phyloP scores from a whole-genome alignment of 2,888 invertebrate genomes.

The Himalopsyche japonica region DNA sequence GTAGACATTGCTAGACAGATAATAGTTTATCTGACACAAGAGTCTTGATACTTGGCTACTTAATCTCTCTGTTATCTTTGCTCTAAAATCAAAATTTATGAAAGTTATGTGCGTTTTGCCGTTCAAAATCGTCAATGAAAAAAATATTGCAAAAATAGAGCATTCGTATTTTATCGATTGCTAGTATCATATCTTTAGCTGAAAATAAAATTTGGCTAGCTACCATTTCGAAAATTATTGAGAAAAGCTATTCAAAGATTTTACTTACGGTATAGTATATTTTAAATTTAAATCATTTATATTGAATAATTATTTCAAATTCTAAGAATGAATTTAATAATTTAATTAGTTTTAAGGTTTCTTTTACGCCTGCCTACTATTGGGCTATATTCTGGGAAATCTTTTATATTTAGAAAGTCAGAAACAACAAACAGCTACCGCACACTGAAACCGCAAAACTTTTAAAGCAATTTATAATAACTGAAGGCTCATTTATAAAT shows the following conservation, averaged over 20 bases:
- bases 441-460: neutral
- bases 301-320: too few relatives aligned
- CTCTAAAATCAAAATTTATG: neutral
- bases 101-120: neutral
- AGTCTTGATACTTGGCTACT: neutral
- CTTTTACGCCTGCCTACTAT: too few relatives aligned
- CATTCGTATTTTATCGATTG: neutral
- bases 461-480: neutral
- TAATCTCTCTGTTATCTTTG: neutral
- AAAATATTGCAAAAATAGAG: neutral
- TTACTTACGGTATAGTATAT: too few relatives aligned
- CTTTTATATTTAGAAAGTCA: neutral
- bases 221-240: too few relatives aligned
- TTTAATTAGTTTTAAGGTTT: too few relatives aligned
- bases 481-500: neutral
- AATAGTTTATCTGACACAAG: neutral
- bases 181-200: too few relatives aligned
- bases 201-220: too few relatives aligned
- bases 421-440: neutral
- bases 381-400: too few relatives aligned
- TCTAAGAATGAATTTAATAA: too few relatives aligned
- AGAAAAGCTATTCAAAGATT: too few relatives aligned
- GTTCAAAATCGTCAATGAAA: neutral
- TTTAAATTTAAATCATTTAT: too few relatives aligned
- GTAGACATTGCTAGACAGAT: neutral